A percentile compares a stretch with the other conserved stretches of the same genome.
These are phyloP conservation scores for Rallus limicola DNA, from an alignment of 2,113 vertebrate species.

Conservation along the genomic window DNA sequence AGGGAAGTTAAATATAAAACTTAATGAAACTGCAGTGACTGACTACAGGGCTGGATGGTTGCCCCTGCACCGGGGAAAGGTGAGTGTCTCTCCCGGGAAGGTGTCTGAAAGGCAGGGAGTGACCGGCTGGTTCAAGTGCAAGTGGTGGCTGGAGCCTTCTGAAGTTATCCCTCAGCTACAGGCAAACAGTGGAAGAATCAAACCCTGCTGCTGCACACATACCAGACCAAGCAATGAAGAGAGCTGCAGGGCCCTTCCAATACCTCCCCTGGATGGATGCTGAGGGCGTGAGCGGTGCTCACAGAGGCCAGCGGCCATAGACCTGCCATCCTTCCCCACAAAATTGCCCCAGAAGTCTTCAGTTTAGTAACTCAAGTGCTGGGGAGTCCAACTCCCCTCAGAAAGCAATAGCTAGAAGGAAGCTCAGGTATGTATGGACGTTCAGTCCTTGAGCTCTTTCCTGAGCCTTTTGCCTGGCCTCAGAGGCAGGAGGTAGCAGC, in stretches of 20 bases:
- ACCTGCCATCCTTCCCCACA: background rate
- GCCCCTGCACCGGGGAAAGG: constrained; percentile 7
- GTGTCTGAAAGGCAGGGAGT: background rate
- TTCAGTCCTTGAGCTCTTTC: background rate
- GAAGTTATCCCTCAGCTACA: background rate
- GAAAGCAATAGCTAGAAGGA: background rate
- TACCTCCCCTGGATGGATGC: fast-evolving
- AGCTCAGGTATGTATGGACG: background rate
- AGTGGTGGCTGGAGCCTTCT: background rate
- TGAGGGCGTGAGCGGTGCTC: background rate
- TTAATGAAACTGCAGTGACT: constrained; percentile 47
- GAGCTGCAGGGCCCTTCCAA: background rate
- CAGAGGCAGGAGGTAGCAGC: fast-evolving
- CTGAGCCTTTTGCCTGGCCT: background rate
- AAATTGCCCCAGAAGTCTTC: background rate
- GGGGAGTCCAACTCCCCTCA: background rate
- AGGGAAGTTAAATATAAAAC: constrained; percentile 65
- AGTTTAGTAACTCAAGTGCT: background rate
- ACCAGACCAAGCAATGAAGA: background rate
- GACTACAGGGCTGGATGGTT: background rate
- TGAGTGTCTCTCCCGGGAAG: constrained; percentile 14
- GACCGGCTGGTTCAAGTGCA: background rate
- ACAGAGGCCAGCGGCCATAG: background rate
- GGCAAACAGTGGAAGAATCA: background rate
- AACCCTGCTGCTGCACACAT: background rate